Evolutionary conservation across 2,797 vertebrate genomes (phyloP).

Genomic region (Melanotaenia pygmaea): DNA sequence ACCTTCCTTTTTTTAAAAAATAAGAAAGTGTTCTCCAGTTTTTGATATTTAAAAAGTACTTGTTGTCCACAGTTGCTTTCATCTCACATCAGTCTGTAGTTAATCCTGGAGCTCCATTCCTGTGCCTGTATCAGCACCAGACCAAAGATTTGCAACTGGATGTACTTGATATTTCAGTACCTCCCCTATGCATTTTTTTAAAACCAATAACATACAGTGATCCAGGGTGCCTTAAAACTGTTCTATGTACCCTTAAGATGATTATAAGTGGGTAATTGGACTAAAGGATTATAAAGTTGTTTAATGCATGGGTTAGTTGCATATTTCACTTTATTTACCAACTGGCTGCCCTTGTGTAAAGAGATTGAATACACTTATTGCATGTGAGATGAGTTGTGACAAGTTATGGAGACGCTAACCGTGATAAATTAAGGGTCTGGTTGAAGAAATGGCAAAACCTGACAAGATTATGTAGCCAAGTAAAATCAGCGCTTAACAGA

Average conservation of each 20-base stretch:
- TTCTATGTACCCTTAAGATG: conserved; percentile 22
- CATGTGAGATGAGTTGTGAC: not conserved
- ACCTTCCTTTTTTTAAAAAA: conserved; percentile 6
- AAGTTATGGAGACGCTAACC: conserved; percentile 4
- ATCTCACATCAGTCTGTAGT: conserved; percentile 26
- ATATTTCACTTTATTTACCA: conserved; percentile 21
- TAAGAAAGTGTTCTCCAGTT: conserved; percentile 9
- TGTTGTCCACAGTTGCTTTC: conserved; percentile 21
- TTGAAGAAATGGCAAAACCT: conserved; percentile 6
- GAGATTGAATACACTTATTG: conserved; percentile 16
- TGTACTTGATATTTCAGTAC: conserved; percentile 42
- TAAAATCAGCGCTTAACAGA: conserved; percentile 3
- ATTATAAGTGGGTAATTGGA: conserved; percentile 12
- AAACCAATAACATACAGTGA: conserved; percentile 21
- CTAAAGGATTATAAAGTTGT: conserved; percentile 29
- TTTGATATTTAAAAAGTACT: conserved; percentile 12
- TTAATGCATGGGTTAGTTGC: conserved; percentile 23
- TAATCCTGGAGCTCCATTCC: conserved; percentile 31
- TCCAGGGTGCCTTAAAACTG: conserved; percentile 20
- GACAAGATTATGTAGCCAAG: conserved; percentile 12
- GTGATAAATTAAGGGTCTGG: not conserved
- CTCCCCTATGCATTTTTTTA: conserved; percentile 35
- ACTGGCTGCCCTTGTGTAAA: conserved; percentile 13
- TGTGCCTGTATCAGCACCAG: conserved; percentile 50
- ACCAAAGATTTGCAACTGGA: conserved; percentile 61